Base-by-base conservation (phyloP, 1,140 invertebrate species). In the Apis florea region DNA sequence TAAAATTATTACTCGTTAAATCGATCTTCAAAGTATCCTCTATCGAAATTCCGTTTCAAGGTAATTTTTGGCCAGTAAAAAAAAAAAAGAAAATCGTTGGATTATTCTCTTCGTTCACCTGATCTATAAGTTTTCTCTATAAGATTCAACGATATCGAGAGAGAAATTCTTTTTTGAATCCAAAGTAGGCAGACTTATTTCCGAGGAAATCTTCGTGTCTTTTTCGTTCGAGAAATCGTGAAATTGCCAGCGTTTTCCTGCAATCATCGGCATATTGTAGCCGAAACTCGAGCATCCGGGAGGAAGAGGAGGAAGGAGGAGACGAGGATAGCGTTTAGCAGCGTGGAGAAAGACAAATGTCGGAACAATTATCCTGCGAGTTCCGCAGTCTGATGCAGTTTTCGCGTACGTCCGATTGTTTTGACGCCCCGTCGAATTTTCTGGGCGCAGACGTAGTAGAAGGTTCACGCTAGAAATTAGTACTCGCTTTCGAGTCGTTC, bases 331-430 rank as follows among this genome's bases (percentile, higher is more conserved):
- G 72, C 56, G 84, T 77, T 78, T 84, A 66, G 47, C 84, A 67
- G 72, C 49, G 11, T 9, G 17, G 19, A 49, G 75, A 58, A 68
- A 51, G 31, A 67, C n/a, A n/a, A n/a, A n/a, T 49, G 61, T 51
- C 61, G 83, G 90, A 88, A 90, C 90, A 92, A 92, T 92, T 92
- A 92, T 74, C 6, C 31, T 77, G 87, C 53, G 85, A 92, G 92
- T 92, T 92, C 82, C 74, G 80, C 72, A n/a, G 82, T 86, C 87
- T 88, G 89, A 91, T 92, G 88, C 89, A 89, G 90, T 92, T 92
- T 91, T 92, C 90, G 83, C 89, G 88, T 90, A 88, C 82, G 81
- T 83, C 83, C 84, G 83, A 88, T 89, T 90, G 88, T 90, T 90
- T 90, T 82, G 84, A 79, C 84, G 74, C 69, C 31, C 31, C 77